Evolutionary conservation across 30 jellyfish, hydroid and myxozoan genomes (phyloP).

Genomic region (Aurelia aurita): DNA sequence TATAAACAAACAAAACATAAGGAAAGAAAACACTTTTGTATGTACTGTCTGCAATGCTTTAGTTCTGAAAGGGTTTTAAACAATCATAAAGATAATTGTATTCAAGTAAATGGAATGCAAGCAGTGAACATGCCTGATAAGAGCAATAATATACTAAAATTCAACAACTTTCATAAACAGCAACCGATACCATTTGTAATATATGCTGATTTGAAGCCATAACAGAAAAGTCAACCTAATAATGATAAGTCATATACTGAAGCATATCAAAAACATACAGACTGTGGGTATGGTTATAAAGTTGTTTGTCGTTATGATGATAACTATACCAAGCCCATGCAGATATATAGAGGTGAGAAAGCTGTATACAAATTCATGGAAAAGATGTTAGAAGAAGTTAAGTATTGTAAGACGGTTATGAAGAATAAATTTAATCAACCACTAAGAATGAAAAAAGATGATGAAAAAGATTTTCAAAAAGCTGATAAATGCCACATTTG

Average conservation of each 20-base stretch:
- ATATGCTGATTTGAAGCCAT: constrained; percentile 64
- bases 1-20: constrained; percentile 31
- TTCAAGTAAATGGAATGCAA: constrained; percentile 41
- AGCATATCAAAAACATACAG: constrained; percentile 36
- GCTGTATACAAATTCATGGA: constrained; percentile 43
- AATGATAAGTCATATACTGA: constrained; percentile 4
- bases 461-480: constrained; percentile 8
- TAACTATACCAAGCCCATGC: constrained; percentile 12
- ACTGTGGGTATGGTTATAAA: constrained; percentile 44
- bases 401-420: constrained; percentile 3
- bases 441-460: constrained; percentile 22
- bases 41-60: constrained; percentile 67
- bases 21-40: constrained; percentile 34
- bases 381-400: constrained; percentile 17
- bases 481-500: constrained; percentile 40
- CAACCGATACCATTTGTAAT: constrained; percentile 53
- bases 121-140: constrained; percentile 47
- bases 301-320: constrained; percentile 45
- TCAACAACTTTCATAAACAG: constrained; percentile 45
- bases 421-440: constrained; percentile 18
- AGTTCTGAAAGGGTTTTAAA: constrained; percentile 1
- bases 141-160: constrained; percentile 12
- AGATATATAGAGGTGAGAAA: constrained; percentile 60
- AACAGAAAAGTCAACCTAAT: constrained; percentile 20
- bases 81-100: constrained; percentile 38